phyloP scores from a whole-genome alignment of 1,140 invertebrate species.

The Triops cancriformis region DNA sequence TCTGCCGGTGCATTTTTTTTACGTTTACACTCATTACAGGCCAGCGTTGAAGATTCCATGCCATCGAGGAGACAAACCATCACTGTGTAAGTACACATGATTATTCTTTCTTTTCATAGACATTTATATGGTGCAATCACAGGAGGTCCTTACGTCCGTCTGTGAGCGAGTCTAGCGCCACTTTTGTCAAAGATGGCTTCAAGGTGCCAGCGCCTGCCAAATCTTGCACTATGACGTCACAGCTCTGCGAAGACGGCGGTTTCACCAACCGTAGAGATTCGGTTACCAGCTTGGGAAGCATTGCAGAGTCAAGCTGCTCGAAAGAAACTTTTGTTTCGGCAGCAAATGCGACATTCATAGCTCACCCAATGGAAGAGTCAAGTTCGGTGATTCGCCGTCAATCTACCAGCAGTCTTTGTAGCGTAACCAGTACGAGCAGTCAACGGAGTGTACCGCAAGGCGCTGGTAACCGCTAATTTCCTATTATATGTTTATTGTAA shows the following conservation, averaged over 20 bases:
- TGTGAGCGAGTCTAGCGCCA: background rate
- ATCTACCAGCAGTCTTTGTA: background rate
- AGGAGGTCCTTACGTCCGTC: constrained; percentile 14
- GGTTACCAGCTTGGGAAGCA: constrained; percentile 19
- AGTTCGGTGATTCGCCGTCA: background rate
- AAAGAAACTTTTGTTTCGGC: background rate
- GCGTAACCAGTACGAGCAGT: background rate
- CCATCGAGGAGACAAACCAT: constrained; percentile 11
- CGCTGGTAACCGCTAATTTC: constrained; percentile 12
- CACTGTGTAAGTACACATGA: constrained; percentile 17
- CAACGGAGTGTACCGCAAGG: constrained; percentile 21
- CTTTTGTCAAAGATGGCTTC: constrained; percentile 14
- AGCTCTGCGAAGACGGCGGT: background rate
- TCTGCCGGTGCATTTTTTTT: background rate
- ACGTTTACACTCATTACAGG: background rate
- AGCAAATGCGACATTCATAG: background rate
- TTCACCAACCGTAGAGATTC: constrained; percentile 19
- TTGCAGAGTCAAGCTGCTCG: background rate
- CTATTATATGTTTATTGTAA: background rate
- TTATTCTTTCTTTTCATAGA: background rate
- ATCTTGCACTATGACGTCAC: background rate
- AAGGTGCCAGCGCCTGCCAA: constrained; percentile 18
- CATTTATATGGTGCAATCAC: constrained; percentile 8
- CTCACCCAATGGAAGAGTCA: background rate
- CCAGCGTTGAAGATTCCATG: background rate